Evolutionary conservation across 2,797 vertebrate species (phyloP), one percentile per base, ranked within the genome.

Genomic region (Gallirallus australis): DNA sequence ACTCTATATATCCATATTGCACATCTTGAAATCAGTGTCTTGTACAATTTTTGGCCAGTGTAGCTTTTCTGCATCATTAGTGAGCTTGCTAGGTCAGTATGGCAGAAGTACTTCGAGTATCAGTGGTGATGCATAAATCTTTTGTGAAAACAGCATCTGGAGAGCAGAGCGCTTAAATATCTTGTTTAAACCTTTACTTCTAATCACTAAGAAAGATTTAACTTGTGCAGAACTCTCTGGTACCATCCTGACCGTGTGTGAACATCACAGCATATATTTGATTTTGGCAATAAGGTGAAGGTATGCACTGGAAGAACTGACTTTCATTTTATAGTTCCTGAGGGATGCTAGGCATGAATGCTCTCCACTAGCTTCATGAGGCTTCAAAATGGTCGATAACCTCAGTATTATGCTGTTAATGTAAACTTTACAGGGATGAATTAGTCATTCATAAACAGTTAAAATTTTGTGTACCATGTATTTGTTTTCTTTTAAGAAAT

Each of bases 361-460:
- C 27, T 57, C 45, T 95, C 84, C 16, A 15, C 30, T 39, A 82
- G 68, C 45, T 94, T 80, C 52, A 45, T 25, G 68, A 87, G 56
- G 52, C 82, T 94, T 95, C 75, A 78, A 80, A 93, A 64, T 70
- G 30, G 57, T 91, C 56, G 40, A 39, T 78, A 93, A 82, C 71
- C 82, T 85, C 15, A 63, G 53, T 60, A 82, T 82, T 82, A 70
- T 65, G 63, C 50, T 79, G 35, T 76, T 94, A 89, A 86, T 83
- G 30, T 73, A 69, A 91, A 64, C 20, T 89, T 79, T 75, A 12
- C 16, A 21, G 87, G 85, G 89, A 82, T 3, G 91, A 53, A 60
- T 91, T 87, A 94, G 45, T 84, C 63, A 54, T 76, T 96, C 83
- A 48, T 31, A 82, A 59, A 11, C 54, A 84, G 31, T 80, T 82